These are phyloP conservation scores for Erythrolamprus reginae DNA, from an alignment of 2,113 vertebrate species.

Conservation along the genomic window DNA sequence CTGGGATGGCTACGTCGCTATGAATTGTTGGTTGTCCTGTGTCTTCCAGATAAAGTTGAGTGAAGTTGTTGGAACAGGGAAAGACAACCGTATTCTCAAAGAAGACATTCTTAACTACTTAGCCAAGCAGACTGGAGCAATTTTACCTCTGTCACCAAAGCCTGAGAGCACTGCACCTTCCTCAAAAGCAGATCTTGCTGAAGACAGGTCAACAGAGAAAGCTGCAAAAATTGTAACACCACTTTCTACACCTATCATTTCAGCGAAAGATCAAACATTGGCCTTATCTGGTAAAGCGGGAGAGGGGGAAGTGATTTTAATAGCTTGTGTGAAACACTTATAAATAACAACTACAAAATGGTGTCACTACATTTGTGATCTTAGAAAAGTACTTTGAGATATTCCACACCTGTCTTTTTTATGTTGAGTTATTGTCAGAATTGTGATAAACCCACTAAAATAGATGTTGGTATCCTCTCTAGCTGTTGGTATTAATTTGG, in stretches of 20 bases:
- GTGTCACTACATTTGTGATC: not conserved
- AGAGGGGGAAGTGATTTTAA: not conserved
- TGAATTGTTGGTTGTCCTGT: slow-evolving; percentile 16
- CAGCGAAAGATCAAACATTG: slow-evolving; percentile 83
- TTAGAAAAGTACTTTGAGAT: not conserved
- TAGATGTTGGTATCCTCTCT: not conserved
- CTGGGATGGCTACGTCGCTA: not conserved
- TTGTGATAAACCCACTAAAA: not conserved
- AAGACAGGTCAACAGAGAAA: slow-evolving; percentile 57
- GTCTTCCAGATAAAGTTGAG: slow-evolving; percentile 90
- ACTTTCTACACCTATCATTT: slow-evolving; percentile 66
- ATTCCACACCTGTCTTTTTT: not conserved
- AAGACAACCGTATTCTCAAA: slow-evolving; percentile 92
- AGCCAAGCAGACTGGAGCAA: slow-evolving; percentile 93
- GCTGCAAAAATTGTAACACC: slow-evolving; percentile 46
- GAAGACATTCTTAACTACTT: slow-evolving; percentile 95
- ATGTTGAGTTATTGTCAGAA: not conserved
- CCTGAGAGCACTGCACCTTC: slow-evolving; percentile 76
- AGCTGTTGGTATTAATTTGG: not conserved
- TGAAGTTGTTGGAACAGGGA: slow-evolving; percentile 92
- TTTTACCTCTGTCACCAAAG: slow-evolving; percentile 84
- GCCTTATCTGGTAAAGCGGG: slow-evolving; percentile 81
- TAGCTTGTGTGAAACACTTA: not conserved
- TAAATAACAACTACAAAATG: not conserved
- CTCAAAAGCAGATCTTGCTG: slow-evolving; percentile 41